Conservation (phyloP, 2,113 vertebrate species). For the Rhagologus leucostigma region DNA sequence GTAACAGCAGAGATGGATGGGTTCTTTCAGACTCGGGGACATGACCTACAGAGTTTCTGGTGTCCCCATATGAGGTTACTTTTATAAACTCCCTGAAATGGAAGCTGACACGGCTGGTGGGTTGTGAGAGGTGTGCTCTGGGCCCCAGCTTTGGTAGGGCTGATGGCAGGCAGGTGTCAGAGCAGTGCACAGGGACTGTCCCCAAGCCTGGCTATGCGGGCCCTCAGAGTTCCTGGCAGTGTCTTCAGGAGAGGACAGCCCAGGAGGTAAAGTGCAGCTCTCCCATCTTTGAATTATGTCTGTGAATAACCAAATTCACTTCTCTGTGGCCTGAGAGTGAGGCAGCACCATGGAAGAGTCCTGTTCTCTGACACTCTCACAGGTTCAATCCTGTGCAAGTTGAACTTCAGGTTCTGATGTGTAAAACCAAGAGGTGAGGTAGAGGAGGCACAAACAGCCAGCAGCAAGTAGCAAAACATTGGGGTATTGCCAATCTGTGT, state of each 20-base stretch:
- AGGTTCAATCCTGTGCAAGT: not conserved
- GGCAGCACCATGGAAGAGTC: not conserved
- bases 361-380: not conserved
- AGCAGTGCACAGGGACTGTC: not conserved
- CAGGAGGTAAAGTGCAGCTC: not conserved
- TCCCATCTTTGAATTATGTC: not conserved
- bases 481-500: not conserved
- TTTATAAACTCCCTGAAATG: not conserved
- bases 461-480: not conserved
- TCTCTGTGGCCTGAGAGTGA: not conserved
- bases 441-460: constrained; percentile 9
- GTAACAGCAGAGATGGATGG: not conserved
- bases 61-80: not conserved
- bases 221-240: accelerated
- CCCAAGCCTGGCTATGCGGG: accelerated
- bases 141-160: not conserved
- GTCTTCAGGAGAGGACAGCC: not conserved
- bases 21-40: not conserved
- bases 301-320: not conserved
- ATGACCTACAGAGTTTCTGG: not conserved
- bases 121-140: not conserved
- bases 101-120: not conserved
- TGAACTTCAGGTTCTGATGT: not conserved
- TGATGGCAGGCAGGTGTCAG: not conserved
- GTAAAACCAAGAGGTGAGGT: not conserved